Percentiles rank a stretch among this genome's conserved stretches.
phyloP scores from a whole-genome alignment of 2,113 vertebrate genomes.

The Oncorhynchus kisutch region DNA sequence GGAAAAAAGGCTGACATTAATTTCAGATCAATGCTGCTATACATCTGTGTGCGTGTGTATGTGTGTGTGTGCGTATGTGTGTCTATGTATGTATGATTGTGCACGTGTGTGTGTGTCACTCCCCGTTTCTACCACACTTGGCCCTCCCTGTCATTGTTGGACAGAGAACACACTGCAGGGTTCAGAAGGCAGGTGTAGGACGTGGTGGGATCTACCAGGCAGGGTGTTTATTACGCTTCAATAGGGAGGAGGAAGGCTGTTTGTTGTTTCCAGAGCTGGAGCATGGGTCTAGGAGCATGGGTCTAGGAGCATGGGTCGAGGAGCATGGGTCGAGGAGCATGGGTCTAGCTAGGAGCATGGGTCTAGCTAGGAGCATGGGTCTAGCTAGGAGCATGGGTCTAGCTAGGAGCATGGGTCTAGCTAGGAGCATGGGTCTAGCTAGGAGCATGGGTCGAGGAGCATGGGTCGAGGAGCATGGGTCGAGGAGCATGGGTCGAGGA shows the following conservation, averaged over 20 bases:
- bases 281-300: not conserved
- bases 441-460: too few relatives aligned
- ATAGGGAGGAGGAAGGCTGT: not conserved
- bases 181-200: not conserved
- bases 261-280: not conserved
- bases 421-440: too few relatives aligned
- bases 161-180: not conserved
- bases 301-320: not conserved
- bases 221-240: not conserved
- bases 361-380: too few relatives aligned
- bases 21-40: not conserved
- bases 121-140: not conserved
- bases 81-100: not conserved
- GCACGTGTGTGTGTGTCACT: not conserved
- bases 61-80: not conserved
- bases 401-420: too few relatives aligned
- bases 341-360: not conserved
- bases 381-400: too few relatives aligned
- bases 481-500: too few relatives aligned
- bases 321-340: not conserved
- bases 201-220: not conserved
- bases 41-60: not conserved
- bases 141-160: not conserved
- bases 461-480: too few relatives aligned
- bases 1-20: slow-evolving; percentile 8